phyloP scores from a whole-genome alignment of 2,888 invertebrate species.

The Arge pagana region DNA sequence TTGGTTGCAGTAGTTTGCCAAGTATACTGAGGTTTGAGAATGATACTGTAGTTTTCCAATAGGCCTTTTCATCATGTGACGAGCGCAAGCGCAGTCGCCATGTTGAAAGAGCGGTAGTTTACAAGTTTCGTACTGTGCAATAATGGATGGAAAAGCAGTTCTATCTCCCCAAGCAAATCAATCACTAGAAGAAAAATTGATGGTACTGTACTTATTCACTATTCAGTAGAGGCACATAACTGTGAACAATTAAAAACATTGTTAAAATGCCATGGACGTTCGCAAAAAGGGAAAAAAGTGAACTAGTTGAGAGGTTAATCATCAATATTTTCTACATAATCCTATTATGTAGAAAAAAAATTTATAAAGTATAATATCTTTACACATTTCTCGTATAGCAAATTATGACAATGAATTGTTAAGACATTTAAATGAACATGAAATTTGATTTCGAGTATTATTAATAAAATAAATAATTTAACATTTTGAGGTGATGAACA shows the following conservation, averaged over 20 bases:
- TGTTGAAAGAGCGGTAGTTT: slow-evolving; percentile 27
- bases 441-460: not conserved
- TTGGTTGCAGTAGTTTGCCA: no score
- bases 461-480: slow-evolving; percentile 1
- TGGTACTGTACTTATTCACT: slow-evolving; percentile 29
- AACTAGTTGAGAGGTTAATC: slow-evolving; percentile 21
- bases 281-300: slow-evolving; percentile 27
- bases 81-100: slow-evolving; percentile 29
- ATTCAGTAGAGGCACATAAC: slow-evolving; percentile 31
- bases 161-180: slow-evolving; percentile 27
- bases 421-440: not conserved
- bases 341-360: not conserved
- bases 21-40: no score
- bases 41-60: no score
- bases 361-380: no score
- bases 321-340: slow-evolving; percentile 13
- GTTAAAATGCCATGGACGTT: slow-evolving; percentile 30
- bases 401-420: slow-evolving; percentile 9
- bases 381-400: not conserved
- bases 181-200: slow-evolving; percentile 27
- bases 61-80: slow-evolving; percentile 24
- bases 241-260: slow-evolving; percentile 32
- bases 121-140: slow-evolving; percentile 31
- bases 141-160: slow-evolving; percentile 28
- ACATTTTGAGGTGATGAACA: slow-evolving; percentile 1